Base-by-base conservation (phyloP, 2,888 invertebrate genomes). In the Drosophila macrothrix region DNA sequence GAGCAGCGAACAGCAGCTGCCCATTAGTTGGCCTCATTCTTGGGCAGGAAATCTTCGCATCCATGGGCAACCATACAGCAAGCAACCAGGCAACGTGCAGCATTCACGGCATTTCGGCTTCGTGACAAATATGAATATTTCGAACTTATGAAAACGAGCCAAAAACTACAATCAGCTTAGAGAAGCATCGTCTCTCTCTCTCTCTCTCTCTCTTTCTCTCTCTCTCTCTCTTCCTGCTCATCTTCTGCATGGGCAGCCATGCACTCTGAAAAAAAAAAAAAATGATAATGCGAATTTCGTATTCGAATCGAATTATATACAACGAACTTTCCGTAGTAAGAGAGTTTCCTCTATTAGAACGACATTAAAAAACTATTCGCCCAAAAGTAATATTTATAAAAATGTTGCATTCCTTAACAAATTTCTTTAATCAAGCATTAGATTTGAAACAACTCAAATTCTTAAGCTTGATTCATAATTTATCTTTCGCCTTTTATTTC, bases 61-160 rank as follows among this genome's bases (percentile, higher is more conserved):
- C 64, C 56, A 67, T 62, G 59, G 58, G 49, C 49, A 53, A 50
- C 37, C 64, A 52, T 31, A 58, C 41, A 46, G 37, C 53, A 58
- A 39, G 52, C 65, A 55, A 16, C 53, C 53, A 33, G 22, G 9
- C 58, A 41, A 41, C 56, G 29, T 56, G 56, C 58, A 43, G 54
- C 67, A 62, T 61, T 67, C 66, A 61, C 52, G 61, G 67, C 59
- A 66, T 68, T 46, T 74, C 67, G 78, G 84, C 82, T 85, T 85
- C 85, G 85, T 85, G 85, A 85, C 85, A 85, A 85, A 85, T 89
- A 85, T 85, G 90, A 85, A 85, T 85, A 88, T 89, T 89, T 85
- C 76, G 80, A 89, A 90, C 80, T 78, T 87, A 76, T 58, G 72
- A 71, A 73, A 76, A 75, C 71, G 81, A 78, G 63, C 52, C 53